Evolutionary conservation across 1,140 invertebrate genomes (phyloP).

Genomic region (Maconellicoccus hirsutus): DNA sequence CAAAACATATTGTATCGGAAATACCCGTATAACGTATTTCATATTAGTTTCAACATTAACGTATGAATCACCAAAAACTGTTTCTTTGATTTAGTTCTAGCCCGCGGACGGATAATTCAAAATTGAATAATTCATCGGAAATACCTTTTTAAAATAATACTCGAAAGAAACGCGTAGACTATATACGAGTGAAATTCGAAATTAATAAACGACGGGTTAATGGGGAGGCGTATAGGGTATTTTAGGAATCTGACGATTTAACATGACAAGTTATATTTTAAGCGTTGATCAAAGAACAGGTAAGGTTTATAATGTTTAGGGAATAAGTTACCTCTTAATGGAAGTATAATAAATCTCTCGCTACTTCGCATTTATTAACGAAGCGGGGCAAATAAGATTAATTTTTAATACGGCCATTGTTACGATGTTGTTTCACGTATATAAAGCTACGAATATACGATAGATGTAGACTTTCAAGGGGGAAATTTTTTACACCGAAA

Average conservation of each 20-base stretch:
- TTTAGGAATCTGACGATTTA: not conserved
- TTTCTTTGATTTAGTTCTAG: too few species aligned
- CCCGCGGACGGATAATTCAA: too few species aligned
- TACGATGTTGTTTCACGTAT: not conserved
- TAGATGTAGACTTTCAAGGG: not conserved
- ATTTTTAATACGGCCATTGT: not conserved
- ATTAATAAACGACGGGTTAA: not conserved
- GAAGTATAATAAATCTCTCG: not conserved
- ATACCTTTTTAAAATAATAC: too few species aligned
- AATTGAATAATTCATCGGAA: too few species aligned
- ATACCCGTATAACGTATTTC: too few species aligned
- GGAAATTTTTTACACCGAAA: not conserved
- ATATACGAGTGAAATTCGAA: not conserved
- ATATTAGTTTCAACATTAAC: too few species aligned
- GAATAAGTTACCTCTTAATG: not conserved
- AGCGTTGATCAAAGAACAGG: not conserved
- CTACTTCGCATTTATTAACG: not conserved
- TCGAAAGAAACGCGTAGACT: too few species aligned
- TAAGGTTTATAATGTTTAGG: not conserved
- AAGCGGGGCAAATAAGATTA: not conserved
- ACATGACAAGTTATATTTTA: not conserved
- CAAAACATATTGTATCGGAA: too few species aligned
- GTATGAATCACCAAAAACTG: too few species aligned
- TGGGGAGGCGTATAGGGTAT: conserved; percentile 6
- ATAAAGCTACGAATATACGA: too few species aligned